Base-by-base conservation (phyloP, 1,140 invertebrate genomes). In the Penaeus chinensis region DNA sequence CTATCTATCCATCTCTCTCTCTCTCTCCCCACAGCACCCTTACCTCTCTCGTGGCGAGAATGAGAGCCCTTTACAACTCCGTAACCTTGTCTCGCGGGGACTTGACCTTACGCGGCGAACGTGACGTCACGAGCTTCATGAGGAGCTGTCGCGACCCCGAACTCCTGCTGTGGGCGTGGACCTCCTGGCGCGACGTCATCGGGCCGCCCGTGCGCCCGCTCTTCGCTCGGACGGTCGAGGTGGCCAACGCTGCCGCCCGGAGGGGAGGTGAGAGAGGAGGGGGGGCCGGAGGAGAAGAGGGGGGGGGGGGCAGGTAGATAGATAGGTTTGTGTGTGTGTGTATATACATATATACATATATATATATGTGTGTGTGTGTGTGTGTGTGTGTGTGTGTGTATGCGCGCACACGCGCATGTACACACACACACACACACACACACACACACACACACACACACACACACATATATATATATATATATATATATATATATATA, bases 111-210 rank as follows among this genome's bases (percentile, higher is more conserved):
- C 27, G 22, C 20, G 69, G 69, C 61, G 80, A 87, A 66, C 18
- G 66, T 16, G 86, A 87, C 86, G 18, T 87, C n/a, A 82, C 66
- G 20, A n/a, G 24, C n/a, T 61, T 87, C 69, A 87, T 87, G 86
- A 87, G 80, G 60, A 77, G 71, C 42, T 74, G 42, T n/a, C 80
- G 86, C 19, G 86, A 87, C 71, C 80, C 86, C 80, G 60, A 74
- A 2, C 24, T 78, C 11, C 66, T 87, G 20, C 11, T 47, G 71
- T 77, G 66, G 81, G 69, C 80, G 69, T 87, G 86, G 86, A 19
- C 19, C 62, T 66, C 80, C 24, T 87, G 86, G 86, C 86, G 82
- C 60, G 60, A 82, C 60, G 27, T 79, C 22, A 19, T 83, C 0
- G 80, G 86, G 2, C 71, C 86, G 37, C 69, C 80, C 19, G 54